Evolutionary conservation across 1,140 invertebrate species (phyloP).

Genomic region (Bemisia tabaci): DNA sequence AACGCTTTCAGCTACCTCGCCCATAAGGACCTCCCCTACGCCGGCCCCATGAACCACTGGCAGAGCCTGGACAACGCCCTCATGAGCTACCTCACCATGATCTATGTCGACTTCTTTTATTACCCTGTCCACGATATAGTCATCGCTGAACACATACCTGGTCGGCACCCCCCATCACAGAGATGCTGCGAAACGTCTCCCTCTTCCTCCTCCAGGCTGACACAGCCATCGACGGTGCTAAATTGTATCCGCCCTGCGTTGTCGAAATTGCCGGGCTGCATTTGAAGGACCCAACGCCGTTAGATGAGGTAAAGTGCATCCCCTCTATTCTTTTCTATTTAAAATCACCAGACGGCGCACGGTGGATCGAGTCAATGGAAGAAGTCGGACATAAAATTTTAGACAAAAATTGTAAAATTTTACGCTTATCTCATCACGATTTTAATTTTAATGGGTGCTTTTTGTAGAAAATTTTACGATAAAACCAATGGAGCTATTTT

Average conservation of each 20-base stretch:
- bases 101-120: constrained; percentile 22
- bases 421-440: too few species aligned
- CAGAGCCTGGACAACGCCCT: not conserved
- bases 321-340: not conserved
- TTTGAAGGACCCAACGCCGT: constrained; percentile 25
- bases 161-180: constrained; percentile 17
- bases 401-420: too few species aligned
- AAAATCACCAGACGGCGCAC: too few species aligned
- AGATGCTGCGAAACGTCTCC: constrained; percentile 24
- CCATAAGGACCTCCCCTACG: too few species aligned
- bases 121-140: constrained; percentile 26
- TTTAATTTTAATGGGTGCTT: too few species aligned
- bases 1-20: not conserved
- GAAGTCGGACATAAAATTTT: too few species aligned
- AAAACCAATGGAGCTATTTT: too few species aligned
- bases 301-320: constrained; percentile 6
- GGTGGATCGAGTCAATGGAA: too few species aligned
- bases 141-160: too few species aligned
- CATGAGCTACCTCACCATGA: not conserved
- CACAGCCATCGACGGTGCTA: constrained; percentile 34
- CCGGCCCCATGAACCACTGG: not conserved
- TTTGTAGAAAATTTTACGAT: too few species aligned
- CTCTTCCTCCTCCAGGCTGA: constrained; percentile 42
- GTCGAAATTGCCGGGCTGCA: constrained; percentile 45
- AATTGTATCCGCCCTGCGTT: constrained; percentile 33